Evolutionary conservation across 1,140 invertebrate genomes (phyloP), one percentile per base, ranked within the genome.

Genomic region (Chrysopa pallens): DNA sequence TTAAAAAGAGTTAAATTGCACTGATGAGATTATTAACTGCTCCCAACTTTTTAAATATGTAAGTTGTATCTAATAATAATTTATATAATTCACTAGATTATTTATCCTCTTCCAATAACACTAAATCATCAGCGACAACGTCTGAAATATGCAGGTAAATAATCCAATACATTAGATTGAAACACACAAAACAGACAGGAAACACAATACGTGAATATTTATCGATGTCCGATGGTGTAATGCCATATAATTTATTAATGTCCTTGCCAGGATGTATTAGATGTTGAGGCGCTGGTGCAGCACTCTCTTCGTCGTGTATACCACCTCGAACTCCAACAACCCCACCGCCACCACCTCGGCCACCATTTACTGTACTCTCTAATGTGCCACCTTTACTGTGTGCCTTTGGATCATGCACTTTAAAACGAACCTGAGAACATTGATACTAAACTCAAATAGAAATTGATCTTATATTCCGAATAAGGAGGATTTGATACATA

Each of bases 101-200:
- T 66, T 82, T 80, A 56, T 83, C 82, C 56, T 83, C 80, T 62
- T 80, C 80, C 51, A 88, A 71, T 48, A 86, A 70, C 52, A 91
- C 85, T 58, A 91, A 69, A 70, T 92, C 88, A 59, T 91, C 86
- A 58, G 85, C 85, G 44, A 91, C 83, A 46, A 91, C 85, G 69
- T 91, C 88, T 53, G 86, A 91, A 57, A 94, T 91, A 72, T 93
- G 88, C 49, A 93, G 69, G 58, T 94, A 94, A 53, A 94, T 93
- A 60, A 93, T 91, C 90, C 90, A 95, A 65, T 95, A 94, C 88
- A 92, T 93, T 40, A 94, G 74, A 64, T 95, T 94, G 73, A 95
- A 95, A 66, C 89, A 92, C 48, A 93, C 84, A 70, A 95, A 95
- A 69, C 88, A 92, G 38, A 95, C 88, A 6, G 90, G 90, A 64